phyloP scores from a whole-genome alignment of 1,140 invertebrate genomes.

The Hestina assimilis region DNA sequence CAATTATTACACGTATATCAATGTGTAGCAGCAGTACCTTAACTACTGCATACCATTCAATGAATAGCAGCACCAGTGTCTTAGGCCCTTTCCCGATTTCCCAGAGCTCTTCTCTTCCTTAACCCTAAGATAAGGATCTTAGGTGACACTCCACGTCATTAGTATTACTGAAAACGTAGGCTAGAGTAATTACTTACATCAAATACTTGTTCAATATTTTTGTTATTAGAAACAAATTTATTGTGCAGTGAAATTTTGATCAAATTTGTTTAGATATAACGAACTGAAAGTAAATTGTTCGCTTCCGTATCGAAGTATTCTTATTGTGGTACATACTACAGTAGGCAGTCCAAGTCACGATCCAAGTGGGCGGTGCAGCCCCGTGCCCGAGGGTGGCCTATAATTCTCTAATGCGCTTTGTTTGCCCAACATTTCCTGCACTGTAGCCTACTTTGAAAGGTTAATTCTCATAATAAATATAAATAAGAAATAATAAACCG shows the following conservation, averaged over 20 bases:
- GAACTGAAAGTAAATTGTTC: constrained; percentile 6
- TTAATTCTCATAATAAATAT: constrained; percentile 18
- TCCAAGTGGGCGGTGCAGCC: constrained; percentile 49
- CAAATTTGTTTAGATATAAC: background rate
- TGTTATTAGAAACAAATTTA: background rate
- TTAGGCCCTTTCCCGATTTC: too few relatives aligned
- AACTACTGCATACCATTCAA: too few relatives aligned
- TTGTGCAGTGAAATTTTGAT: background rate
- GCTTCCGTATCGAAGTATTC: constrained; percentile 22
- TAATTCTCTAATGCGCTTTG: constrained; percentile 63
- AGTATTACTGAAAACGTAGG: too few relatives aligned
- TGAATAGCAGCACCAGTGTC: too few relatives aligned
- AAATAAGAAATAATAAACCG: constrained; percentile 9
- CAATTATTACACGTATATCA: too few relatives aligned
- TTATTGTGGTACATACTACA: constrained; percentile 45
- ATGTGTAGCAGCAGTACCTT: too few relatives aligned
- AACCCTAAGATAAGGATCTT: too few relatives aligned
- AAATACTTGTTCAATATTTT: too few relatives aligned
- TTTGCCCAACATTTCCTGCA: constrained; percentile 58
- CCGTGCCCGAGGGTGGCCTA: constrained; percentile 58
- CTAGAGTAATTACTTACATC: too few relatives aligned
- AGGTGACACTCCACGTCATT: too few relatives aligned
- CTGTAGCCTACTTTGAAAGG: constrained; percentile 36
- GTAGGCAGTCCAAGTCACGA: constrained; percentile 62
- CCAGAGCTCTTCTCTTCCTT: too few relatives aligned